A percentile compares a stretch with the other conserved stretches of the same genome.
Conservation (phyloP, 1,140 invertebrate species). For the Drosophila carrolli region DNA sequence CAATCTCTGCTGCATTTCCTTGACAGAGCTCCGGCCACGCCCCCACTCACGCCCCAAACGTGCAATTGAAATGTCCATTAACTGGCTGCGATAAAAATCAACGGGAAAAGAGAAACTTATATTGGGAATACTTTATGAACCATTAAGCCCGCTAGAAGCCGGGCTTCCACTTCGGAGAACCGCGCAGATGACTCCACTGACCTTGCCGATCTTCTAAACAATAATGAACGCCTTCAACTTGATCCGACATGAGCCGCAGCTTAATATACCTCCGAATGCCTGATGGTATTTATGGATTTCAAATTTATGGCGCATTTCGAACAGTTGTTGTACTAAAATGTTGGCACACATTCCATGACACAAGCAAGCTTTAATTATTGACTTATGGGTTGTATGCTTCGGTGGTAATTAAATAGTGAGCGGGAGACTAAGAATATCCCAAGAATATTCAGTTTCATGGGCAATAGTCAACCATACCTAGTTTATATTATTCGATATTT, state of each 20-base stretch:
- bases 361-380: background rate
- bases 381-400: background rate
- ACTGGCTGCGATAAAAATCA: conserved; percentile 60
- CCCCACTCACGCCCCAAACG: conserved; percentile 20
- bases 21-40: conserved; percentile 52
- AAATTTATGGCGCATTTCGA: background rate
- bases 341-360: background rate
- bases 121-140: conserved; percentile 17
- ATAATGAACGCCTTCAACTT: conserved; percentile 44
- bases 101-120: conserved; percentile 40
- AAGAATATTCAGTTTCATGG: no score
- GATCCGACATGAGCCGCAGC: conserved; percentile 32
- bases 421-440: no score
- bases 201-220: conserved; percentile 31
- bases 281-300: conserved; percentile 11
- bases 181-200: conserved; percentile 31
- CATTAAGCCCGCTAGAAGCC: conserved; percentile 35
- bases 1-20: conserved; percentile 70
- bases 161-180: conserved; percentile 1
- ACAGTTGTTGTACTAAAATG: conserved; percentile 1
- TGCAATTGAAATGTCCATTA: conserved; percentile 74
- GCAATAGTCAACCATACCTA: no score
- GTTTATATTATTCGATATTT: no score
- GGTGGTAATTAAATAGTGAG: no score
- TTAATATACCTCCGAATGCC: background rate